Conservation (phyloP, 1,140 invertebrate genomes). For the Semibalanus balanoides region DNA sequence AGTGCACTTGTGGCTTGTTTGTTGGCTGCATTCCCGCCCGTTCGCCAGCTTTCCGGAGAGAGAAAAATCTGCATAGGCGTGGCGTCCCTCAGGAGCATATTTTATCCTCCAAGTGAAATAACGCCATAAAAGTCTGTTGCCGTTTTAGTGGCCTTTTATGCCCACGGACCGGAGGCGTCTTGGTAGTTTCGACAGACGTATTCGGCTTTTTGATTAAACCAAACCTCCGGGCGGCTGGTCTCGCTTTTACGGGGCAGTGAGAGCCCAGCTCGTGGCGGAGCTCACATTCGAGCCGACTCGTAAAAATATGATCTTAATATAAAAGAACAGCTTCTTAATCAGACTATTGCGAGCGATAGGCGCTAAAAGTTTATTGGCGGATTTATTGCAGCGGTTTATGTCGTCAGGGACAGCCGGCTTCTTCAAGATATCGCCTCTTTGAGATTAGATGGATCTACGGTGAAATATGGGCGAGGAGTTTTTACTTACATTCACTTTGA, state of each 20-base stretch:
- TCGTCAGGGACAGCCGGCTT: neutral
- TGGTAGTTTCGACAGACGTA: neutral
- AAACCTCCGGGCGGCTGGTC: neutral
- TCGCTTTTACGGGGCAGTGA: neutral
- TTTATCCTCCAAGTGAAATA: neutral
- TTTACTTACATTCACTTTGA: too few species aligned
- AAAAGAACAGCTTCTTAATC: neutral
- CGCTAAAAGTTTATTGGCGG: neutral
- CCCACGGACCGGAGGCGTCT: neutral
- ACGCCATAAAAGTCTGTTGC: neutral
- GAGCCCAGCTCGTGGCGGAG: too few species aligned
- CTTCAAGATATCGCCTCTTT: neutral
- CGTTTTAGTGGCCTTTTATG: neutral
- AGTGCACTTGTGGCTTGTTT: neutral
- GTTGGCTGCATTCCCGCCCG: too few species aligned
- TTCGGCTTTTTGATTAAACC: conserved; percentile 1
- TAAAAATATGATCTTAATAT: conserved; percentile 1
- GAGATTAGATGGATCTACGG: too few species aligned
- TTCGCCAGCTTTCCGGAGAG: neutral
- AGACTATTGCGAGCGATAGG: neutral
- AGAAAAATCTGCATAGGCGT: neutral
- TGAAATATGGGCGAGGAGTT: too few species aligned
- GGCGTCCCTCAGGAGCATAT: neutral
- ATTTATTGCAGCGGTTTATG: neutral
- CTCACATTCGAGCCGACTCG: neutral